Percentiles rank a stretch among this genome's conserved stretches.
phyloP scores from a whole-genome alignment of 1,140 invertebrate genomes.

The Bombus haemorrhoidalis region DNA sequence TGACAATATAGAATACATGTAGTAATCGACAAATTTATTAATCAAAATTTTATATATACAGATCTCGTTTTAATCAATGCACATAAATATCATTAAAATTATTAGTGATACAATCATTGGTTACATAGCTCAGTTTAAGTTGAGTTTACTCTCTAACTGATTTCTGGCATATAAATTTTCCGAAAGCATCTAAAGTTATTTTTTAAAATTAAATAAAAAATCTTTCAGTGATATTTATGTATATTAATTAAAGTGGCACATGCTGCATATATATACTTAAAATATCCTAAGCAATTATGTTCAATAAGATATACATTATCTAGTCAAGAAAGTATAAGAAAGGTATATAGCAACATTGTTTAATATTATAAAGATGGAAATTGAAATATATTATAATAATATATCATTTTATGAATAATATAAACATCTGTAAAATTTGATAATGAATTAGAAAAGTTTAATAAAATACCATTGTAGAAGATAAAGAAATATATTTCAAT shows the following conservation, averaged over 20 bases:
- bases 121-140: background rate
- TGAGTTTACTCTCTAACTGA: background rate
- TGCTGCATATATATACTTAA: background rate
- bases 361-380: background rate
- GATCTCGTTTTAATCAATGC: background rate
- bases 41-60: constrained; percentile 11
- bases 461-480: background rate
- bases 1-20: background rate
- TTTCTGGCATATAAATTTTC: background rate
- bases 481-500: background rate
- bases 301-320: background rate
- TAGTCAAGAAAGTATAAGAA: background rate
- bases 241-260: background rate
- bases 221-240: background rate
- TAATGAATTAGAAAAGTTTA: background rate
- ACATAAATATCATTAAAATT: background rate
- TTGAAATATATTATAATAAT: background rate
- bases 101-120: background rate
- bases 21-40: background rate
- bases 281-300: background rate
- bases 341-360: background rate
- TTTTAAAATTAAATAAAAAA: background rate
- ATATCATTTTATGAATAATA: background rate
- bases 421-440: background rate
- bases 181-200: background rate